Conservation (phyloP, 2,113 vertebrate genomes). For the Lamprologus speciosus region DNA sequence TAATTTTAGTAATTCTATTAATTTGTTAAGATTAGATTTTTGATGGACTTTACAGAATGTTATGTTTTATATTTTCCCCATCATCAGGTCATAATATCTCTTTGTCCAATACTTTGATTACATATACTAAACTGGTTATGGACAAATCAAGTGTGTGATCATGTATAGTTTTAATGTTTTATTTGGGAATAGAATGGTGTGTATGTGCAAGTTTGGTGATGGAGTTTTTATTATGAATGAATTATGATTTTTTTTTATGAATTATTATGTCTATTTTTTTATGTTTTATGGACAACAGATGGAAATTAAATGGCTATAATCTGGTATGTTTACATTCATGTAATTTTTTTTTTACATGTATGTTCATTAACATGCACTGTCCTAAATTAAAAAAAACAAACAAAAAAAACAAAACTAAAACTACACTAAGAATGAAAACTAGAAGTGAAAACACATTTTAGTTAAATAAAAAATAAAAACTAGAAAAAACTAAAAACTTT, state of each 20-base stretch:
- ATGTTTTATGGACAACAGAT: background rate
- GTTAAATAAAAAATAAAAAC: background rate
- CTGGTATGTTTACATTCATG: background rate
- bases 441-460: background rate
- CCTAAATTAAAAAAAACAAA: background rate
- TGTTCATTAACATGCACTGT: background rate
- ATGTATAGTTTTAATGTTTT: background rate
- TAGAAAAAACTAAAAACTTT: background rate
- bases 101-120: background rate
- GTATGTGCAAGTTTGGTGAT: background rate
- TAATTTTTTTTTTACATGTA: background rate
- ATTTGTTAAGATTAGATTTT: background rate
- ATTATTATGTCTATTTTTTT: background rate
- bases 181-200: background rate
- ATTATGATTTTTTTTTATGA: background rate
- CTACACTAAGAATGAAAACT: background rate
- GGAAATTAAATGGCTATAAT: background rate
- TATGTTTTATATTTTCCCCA: background rate
- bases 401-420: background rate
- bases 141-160: background rate
- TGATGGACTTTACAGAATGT: background rate
- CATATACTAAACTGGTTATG: background rate
- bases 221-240: background rate
- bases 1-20: background rate
- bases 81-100: background rate